A percentile compares a stretch with the other conserved stretches of the same genome.
phyloP scores from a whole-genome alignment of 2,888 invertebrate species.

The Pocota personata region DNA sequence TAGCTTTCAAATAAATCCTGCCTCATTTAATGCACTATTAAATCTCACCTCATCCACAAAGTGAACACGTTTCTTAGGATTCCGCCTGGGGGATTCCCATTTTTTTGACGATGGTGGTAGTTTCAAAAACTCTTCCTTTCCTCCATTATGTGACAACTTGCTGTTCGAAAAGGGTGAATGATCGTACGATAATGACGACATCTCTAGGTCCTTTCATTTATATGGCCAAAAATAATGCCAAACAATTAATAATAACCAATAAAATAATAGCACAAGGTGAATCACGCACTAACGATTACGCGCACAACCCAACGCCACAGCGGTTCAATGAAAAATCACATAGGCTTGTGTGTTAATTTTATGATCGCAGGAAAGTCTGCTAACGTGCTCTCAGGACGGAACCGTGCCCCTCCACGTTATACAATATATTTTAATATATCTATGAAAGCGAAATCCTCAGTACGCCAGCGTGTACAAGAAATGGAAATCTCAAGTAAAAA shows the following conservation, averaged over 20 bases:
- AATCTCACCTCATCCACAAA: conserved; percentile 79
- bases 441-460: conserved; percentile 53
- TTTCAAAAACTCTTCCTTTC: conserved; percentile 45
- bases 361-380: conserved; percentile 54
- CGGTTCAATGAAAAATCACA: conserved; percentile 68
- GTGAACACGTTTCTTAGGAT: conserved; percentile 83
- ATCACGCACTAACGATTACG: conserved; percentile 65
- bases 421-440: conserved; percentile 18
- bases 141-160: conserved; percentile 74
- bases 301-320: conserved; percentile 66
- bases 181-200: conserved; percentile 75
- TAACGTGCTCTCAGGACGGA: conserved; percentile 38
- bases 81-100: conserved; percentile 73
- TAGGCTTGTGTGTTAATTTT: conserved; percentile 47
- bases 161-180: conserved; percentile 80
- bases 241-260: conserved; percentile 15
- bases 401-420: conserved; percentile 34
- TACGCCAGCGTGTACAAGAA: conserved; percentile 47
- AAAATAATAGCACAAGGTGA: conserved; percentile 66
- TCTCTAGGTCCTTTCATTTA: conserved; percentile 25
- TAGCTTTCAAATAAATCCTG: conserved; percentile 17
- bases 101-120: conserved; percentile 18
- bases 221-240: not conserved
- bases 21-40: conserved; percentile 19
- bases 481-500: conserved; percentile 69